Base-by-base conservation (phyloP, 2,113 vertebrate genomes). In the Entelurus aequoreus region DNA sequence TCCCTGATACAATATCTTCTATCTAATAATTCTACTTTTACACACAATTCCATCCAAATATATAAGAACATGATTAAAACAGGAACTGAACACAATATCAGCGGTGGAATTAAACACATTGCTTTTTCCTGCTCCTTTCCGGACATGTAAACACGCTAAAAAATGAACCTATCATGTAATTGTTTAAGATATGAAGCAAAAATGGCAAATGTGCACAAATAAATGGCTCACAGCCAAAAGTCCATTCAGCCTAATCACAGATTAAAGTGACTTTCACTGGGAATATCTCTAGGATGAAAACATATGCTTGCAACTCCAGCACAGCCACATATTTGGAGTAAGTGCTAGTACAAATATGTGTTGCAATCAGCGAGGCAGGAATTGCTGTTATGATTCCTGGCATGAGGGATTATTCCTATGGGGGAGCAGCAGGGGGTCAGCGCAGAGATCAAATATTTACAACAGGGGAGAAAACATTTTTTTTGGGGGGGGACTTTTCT, bases 221-320 rank as follows among this genome's bases (percentile, higher is more conserved):
- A 54, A 48, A 56, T 50, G 1, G 54, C 60, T 8, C 57, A 15
- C 68, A 37, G 35, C 36, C 49, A 21, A 60, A 50, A 69, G 66
- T 81, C 62, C 82, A 68, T 56, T 65, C 63, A 0, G 28, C 79
- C 68, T 86, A 86, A 88, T 83, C 81, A 76, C 72, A 82, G 78
- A 79, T 88, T 84, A 86, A 77, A 78, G 38, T 82, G 79, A 77
- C 69, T 86, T 89, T 80, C n/a, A 74, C 21, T 47, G 58, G 54
- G 80, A 84, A 90, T 85, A 82, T 64, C 65, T 16, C 68, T 61
- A 68, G 40, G 54, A 42, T 57, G 81, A 75, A 76, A 89, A 82
- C 87, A 89, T 89, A 89, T 88, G 87, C 66, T 84, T 75, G 62
- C 87, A 84, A 88, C 83, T 89, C 81, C 70, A 72, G 57, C 60